Base-by-base conservation (phyloP, 2,113 vertebrate species). In the Rhinichthys klamathensis region DNA sequence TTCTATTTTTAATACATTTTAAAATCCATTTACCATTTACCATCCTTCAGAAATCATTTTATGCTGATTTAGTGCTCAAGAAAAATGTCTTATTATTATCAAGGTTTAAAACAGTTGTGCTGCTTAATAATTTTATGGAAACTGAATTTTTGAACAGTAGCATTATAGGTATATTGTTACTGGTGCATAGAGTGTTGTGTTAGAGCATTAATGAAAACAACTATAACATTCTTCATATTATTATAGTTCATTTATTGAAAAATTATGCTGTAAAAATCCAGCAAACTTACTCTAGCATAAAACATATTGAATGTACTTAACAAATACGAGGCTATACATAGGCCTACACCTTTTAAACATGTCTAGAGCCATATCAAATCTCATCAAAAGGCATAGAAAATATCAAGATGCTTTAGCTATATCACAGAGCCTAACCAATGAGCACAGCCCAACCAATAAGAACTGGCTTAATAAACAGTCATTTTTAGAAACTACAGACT, bases 401-500 rank as follows among this genome's bases (percentile, higher is more conserved):
- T 23, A 41, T 70, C 67, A 70, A 38, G 67, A 72, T 73, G 23
- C 38, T 15, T 73, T 25, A 73, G 70, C 38, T 44, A 4, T 11
- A 70, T 70, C 18, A 44, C 21, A 41, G 18, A 44, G 38, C 18
- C 32, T 10, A 44, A 72, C 8, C 8, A 70, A 54, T 54, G 5
- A 54, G 51, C 51, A 54, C 51, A 54, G 18, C 16, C 6, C 51
- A 56, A 56, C 54, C 54, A 56, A 21, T 49, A 49, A 38, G 10
- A 72, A 73, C 70, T 46, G 38, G 6, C 23, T 73, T n/a, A 46
- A 72, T 80, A 82, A 44, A 75, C 73, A 81, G 23, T 56, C 35
- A 84, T 84, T 84, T 84, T 81, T 46, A 67, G 70, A 70, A 70
- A 87, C 58, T 63, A 81, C 49, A 84, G 70, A 87, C 61, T 73